Base-by-base conservation (phyloP, 2,888 invertebrate species). In the Chloroclysta siterata region DNA sequence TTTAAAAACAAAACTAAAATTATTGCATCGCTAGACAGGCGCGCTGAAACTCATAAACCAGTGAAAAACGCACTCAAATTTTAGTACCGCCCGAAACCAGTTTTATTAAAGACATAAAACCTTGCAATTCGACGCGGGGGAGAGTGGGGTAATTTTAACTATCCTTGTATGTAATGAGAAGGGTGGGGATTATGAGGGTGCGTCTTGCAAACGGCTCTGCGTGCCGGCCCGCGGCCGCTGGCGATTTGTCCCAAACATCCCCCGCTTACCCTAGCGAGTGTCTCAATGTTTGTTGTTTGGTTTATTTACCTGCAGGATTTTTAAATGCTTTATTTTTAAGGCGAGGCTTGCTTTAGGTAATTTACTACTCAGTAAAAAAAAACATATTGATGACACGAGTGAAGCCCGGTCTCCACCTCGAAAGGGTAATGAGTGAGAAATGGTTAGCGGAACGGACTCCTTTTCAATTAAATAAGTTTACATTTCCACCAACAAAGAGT, bases 151-250 rank as follows among this genome's bases (percentile, higher is more conserved):
- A 78, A 82, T 84, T 85, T 89, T 86, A 86, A 89, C 89, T 90
- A 89, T 88, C 84, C 84, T 87, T 89, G 83, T 89, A 88, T 91
- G 89, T 91, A 90, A 90, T 89, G 85, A 89, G 74, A 22, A 17
- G 33, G 78, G 76, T 75, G 75, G 72, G 69, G 87, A 86, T 89
- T 89, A 88, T 81, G 80, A 90, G 91, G 91, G 91, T 89, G 88
- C 90, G 89, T 91, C 92, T 92, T 92, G 90, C 87, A 88, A 88
- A 89, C 88, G 88, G 84, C 71, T 73, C 81, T 90, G 85, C 91
- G 91, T 91, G 91, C 89, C 87, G 75, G 80, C 74, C 88, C 87
- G 88, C 85, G 86, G 86, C 87, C 86, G 81, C 70, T 64, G 82
- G 88, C 90, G 90, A 91, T 92, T 89, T 91, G 91, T 88, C 89